Base-by-base conservation (phyloP, 2,797 vertebrate species). In the Falco rusticolus region DNA sequence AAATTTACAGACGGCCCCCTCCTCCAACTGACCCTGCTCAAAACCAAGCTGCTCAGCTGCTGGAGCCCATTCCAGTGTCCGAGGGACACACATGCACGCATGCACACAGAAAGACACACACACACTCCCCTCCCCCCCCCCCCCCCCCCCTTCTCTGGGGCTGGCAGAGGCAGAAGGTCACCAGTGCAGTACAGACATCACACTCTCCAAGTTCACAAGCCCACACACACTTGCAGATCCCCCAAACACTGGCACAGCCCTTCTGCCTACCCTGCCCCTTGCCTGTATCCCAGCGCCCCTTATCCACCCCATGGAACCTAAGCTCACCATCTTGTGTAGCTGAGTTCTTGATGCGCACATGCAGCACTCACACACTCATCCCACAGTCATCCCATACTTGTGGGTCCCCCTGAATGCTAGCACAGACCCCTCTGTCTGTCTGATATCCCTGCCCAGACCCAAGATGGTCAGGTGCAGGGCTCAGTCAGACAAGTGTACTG, bases 201-300 rank as follows among this genome's bases (percentile, higher is more conserved):
- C 29, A 2, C 5, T 84, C 15, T 12, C 13, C 39, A 26, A 13
- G 16, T 41, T 47, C 53, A 66, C 45, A 63, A 37, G 16, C 37
- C 11, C 34, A 33, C 0, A 1, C 22, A 51, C 3, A 14, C 53
- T 41, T 2, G 3, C 1, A 2, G 14, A 16, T 66, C 17, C 8
- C 13, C 3, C 0, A 1, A 61, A n/a, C 6, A 78, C 34, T 1
- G 2, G 17, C 16, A 43, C 0, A 1, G 17, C 7, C 39, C 29
- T 18, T 53, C 53, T 45, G 24, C 13, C 11, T 1, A 1, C 6
- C 16, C 1, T 0, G 16, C 22, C 78, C 10, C n/a, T 5, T 70
- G 24, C 29, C 16, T 1, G 0, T 9, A 47, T 53, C 11, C 28
- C 0, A 0, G 13, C 5, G 2, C 33, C 29, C 4, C 14, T 78